Base-by-base conservation (phyloP, 2,888 invertebrate genomes). In the Xestoiulus laeticollis region DNA sequence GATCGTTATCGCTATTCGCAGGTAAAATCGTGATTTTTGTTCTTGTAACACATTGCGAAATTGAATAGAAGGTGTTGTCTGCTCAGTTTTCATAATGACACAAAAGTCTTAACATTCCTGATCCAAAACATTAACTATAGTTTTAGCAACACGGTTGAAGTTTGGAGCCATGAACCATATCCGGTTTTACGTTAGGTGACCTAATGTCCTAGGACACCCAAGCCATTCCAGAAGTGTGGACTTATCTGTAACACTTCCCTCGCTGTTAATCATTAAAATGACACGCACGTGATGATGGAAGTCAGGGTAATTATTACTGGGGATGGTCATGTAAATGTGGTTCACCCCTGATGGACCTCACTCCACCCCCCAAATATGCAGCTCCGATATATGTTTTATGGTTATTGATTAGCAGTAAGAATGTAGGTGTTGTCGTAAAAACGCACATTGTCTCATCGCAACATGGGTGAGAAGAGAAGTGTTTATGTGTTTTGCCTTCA, bases 401-500 rank as follows among this genome's bases (percentile, higher is more conserved):
- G 68, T 68, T 68, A 68, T 68, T 68, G 68, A 68, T 68, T 68
- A 68, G 68, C 12, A 22, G 68, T 68, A 68, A 68, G 68, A 68
- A 68, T 68, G 68, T 68, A 68, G 68, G 68, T 68, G 68, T 68
- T 68, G 68, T 68, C 68, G 68, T 68, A 68, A 68, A 43, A 68
- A 22, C 68, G 22, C 68, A 12, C 68, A 68, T 68, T 68, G 68
- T 68, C 68, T 26, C 68, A 68, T 68, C 68, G 68, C 22, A 26
- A 68, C 68, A 68, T 22, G 68, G 68, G 68, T 68, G 68, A 68
- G 68, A 68, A 68, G 68, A 22, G 68, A 68, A 68, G 68, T 68
- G 68, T 68, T 68, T 68, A 68, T 68, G 68, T 68, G 84, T 33
- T 84, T 33, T 33, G 84, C 84, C 84, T 43, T 43, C 84, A 84